phyloP scores from a whole-genome alignment of 2,888 invertebrate species.

The Syrphus vitripennis region DNA sequence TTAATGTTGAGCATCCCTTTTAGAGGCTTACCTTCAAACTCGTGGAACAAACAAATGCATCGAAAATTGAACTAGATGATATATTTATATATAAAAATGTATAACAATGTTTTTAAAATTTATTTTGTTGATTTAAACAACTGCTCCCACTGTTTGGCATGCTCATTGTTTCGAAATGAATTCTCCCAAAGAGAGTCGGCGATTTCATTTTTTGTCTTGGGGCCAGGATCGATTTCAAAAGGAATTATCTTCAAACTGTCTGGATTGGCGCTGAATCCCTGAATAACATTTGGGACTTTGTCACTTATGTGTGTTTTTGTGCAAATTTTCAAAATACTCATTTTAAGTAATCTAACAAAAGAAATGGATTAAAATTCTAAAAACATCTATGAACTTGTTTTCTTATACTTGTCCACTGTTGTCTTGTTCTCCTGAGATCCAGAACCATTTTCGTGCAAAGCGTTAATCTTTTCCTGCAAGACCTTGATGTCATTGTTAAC shows the following conservation, averaged over 20 bases:
- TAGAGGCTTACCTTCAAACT: too few species aligned
- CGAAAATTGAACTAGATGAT: too few species aligned
- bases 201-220: slow-evolving; percentile 2
- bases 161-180: background rate
- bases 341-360: slow-evolving; percentile 17
- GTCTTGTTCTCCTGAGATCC: slow-evolving; percentile 10
- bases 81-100: too few species aligned
- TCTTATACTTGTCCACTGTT: background rate
- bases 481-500: slow-evolving; percentile 11
- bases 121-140: slow-evolving; percentile 16
- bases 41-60: too few species aligned
- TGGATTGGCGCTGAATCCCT: slow-evolving; percentile 34
- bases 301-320: slow-evolving; percentile 40
- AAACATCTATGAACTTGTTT: background rate
- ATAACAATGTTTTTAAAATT: too few species aligned
- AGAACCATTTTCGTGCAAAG: background rate
- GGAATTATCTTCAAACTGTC: background rate
- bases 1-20: too few species aligned
- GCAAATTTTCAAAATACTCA: slow-evolving; percentile 16
- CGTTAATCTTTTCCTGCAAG: slow-evolving; percentile 26
- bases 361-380: background rate
- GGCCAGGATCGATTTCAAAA: slow-evolving; percentile 27
- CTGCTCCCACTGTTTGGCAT: slow-evolving; percentile 31
- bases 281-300: slow-evolving; percentile 14
- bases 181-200: slow-evolving; percentile 37